Percentiles rank a stretch among this genome's conserved stretches.
These are phyloP conservation scores for Axinella damicornis DNA, from an alignment of 37 sponge, comb jelly and placozoan genomes.

Conservation along the genomic window DNA sequence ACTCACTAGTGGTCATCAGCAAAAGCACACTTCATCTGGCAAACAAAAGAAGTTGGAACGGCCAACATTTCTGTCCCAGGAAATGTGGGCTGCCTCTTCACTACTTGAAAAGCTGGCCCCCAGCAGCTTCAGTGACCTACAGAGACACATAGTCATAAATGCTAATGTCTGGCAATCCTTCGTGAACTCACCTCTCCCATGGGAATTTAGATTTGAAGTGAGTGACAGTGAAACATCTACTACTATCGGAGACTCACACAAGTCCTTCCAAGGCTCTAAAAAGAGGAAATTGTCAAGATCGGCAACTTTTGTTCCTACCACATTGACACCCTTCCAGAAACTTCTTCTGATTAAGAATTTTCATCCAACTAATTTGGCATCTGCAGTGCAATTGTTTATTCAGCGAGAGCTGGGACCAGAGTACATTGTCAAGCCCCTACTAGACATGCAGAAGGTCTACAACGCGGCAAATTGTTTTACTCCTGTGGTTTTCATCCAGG, in stretches of 20 bases:
- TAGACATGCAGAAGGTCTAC: not conserved
- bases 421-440: not conserved
- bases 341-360: slow-evolving; percentile 4
- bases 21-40: not conserved
- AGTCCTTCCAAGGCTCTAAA: too few species aligned
- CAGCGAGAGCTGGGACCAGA: slow-evolving; percentile 6
- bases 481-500: slow-evolving; percentile 18
- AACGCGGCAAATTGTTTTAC: not conserved
- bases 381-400: slow-evolving; percentile 24
- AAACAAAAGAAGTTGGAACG: not conserved
- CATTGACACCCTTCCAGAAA: slow-evolving; percentile 16
- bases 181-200: not conserved
- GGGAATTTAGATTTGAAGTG: slow-evolving; percentile 2
- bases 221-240: not conserved
- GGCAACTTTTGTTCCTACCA: not conserved
- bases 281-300: not conserved
- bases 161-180: not conserved
- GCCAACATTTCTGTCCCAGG: slow-evolving; percentile 3
- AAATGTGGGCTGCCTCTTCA: slow-evolving; percentile 22
- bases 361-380: not conserved
- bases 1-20: not conserved
- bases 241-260: not conserved
- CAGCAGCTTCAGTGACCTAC: not conserved
- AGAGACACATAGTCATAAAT: not conserved
- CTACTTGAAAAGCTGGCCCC: not conserved